Conservation (phyloP, 2,888 invertebrate species). For the Agriopis aurantiaria region DNA sequence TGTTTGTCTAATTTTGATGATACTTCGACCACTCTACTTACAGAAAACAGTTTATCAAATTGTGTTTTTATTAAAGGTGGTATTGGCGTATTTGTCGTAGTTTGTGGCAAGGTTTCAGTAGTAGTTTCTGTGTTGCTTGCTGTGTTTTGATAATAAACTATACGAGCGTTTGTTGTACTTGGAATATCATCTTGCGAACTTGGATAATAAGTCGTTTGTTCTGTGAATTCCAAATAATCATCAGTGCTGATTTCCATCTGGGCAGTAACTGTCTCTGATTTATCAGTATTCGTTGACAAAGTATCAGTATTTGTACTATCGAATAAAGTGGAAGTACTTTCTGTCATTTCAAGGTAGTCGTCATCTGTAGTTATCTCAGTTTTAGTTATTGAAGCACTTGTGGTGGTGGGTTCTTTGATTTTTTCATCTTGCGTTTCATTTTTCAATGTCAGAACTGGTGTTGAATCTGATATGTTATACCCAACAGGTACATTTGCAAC, state of each 20-base stretch:
- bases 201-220: conserved; percentile 65
- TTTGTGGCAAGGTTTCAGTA: conserved; percentile 51
- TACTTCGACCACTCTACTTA: conserved; percentile 90
- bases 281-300: conserved; percentile 60
- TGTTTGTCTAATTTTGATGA: conserved; percentile 88
- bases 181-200: conserved; percentile 58
- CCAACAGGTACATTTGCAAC: conserved; percentile 79
- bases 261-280: conserved; percentile 64
- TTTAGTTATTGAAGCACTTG: conserved; percentile 52
- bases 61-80: conserved; percentile 78
- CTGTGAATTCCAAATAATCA: conserved; percentile 74
- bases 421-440: conserved; percentile 52
- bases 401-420: conserved; percentile 57
- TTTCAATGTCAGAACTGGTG: conserved; percentile 25
- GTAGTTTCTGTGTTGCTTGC: conserved; percentile 45
- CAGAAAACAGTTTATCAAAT: conserved; percentile 88
- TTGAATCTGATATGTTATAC: conserved; percentile 55
- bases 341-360: conserved; percentile 73
- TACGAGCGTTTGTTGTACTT: conserved; percentile 53
- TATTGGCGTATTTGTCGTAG: conserved; percentile 57
- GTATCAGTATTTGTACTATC: conserved; percentile 61
- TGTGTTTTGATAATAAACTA: conserved; percentile 51
- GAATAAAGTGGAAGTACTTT: conserved; percentile 57
- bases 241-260: conserved; percentile 73
- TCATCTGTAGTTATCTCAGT: conserved; percentile 66